Conservation (phyloP, 2,888 invertebrate genomes). For the Eremobia ochroleuca region DNA sequence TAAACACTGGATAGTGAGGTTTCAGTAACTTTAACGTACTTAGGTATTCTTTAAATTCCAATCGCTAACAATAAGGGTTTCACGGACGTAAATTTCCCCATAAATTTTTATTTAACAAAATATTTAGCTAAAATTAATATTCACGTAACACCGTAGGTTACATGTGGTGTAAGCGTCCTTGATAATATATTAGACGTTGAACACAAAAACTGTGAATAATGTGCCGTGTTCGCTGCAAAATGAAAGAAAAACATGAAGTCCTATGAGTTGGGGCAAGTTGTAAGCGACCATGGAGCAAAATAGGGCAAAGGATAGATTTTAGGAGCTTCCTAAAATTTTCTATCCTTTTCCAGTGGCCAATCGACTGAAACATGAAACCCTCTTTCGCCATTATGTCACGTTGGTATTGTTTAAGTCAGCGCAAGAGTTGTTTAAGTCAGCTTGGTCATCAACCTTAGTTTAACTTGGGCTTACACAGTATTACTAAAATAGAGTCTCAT, state of each 20-base stretch:
- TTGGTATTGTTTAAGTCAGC: no score
- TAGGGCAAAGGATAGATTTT: background rate
- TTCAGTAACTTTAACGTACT: background rate
- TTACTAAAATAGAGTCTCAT: no score
- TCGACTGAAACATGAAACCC: no score
- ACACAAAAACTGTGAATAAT: conserved; percentile 58
- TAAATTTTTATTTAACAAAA: background rate
- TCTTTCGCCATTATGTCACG: no score
- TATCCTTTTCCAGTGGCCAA: no score
- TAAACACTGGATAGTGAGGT: background rate
- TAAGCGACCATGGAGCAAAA: background rate
- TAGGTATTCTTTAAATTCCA: background rate
- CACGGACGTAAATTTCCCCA: background rate
- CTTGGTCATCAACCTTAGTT: no score
- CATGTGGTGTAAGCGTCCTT: conserved; percentile 31
- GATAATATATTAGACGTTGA: conserved; percentile 46
- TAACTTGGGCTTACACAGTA: no score
- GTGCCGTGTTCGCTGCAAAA: conserved; percentile 48
- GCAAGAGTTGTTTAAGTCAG: no score
- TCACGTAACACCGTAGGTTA: conserved; percentile 2
- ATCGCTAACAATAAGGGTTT: background rate
- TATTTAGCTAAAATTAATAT: conserved; percentile 9
- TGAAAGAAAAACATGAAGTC: conserved; percentile 59
- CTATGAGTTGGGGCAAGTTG: conserved; percentile 18
- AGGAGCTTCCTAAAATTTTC: no score